Base-by-base conservation (phyloP, 2,113 vertebrate genomes). In the Zosterops lateralis region DNA sequence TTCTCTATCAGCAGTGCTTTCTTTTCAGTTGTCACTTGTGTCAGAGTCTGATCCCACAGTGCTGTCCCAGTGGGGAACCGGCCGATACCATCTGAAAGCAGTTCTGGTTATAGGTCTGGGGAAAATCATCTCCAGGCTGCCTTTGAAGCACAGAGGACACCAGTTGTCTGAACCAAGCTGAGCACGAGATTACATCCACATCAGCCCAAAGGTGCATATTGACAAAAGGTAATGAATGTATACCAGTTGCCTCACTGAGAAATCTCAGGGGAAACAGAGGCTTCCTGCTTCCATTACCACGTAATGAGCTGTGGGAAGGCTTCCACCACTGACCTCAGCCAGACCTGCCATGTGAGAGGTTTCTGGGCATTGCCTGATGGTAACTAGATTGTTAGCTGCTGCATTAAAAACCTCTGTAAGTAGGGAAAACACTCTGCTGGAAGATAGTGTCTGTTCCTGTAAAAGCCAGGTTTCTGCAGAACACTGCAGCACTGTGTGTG, bases 401-500 rank as follows among this genome's bases (percentile, higher is more conserved):
- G 51, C 40, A 18, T 72, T 67, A 47, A 78, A 92, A 95, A 77
- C 25, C 44, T 60, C 34, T 74, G 36, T 3, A 84, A 87, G 29
- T 3, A 66, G 29, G 5, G 38, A 62, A 86, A 89, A 45, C 8
- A 17, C 15, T 38, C 29, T 72, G 40, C 18, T 70, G 61, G 48
- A 80, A 82, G 40, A 28, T 9, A 40, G 44, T 14, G 9, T 31
- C 50, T 82, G 19, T 47, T 58, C 73, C 21, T 42, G 12, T 12
- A 80, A 86, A 87, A 78, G 16, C 8, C 21, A 31, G 10, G 5
- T 48, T 87, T 87, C 61, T 92, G 57, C 38, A 91, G 60, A 73
- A 58, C 2, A 1, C 14, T 32, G 16, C 28, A 67, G 4, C 17
- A 9, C 36, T 42, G 14, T 0, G 0, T 32, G 20, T 45, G 38